phyloP scores from a whole-genome alignment of 2,113 vertebrate genomes.

The Eulacestoma nigropectus region DNA sequence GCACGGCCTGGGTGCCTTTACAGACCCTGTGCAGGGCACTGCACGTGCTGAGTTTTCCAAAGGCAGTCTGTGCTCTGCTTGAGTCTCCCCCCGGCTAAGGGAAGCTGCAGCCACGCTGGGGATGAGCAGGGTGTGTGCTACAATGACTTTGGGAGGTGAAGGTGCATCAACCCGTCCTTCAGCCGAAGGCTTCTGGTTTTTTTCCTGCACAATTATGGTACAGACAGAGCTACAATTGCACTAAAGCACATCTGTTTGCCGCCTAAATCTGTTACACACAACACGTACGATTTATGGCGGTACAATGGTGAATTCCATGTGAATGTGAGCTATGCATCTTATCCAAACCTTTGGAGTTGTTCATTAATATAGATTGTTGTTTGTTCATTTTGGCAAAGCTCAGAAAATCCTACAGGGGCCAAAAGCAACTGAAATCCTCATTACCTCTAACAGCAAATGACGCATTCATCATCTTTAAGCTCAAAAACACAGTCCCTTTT shows the following conservation, averaged over 20 bases:
- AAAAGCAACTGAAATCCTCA: conserved; percentile 41
- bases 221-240: neutral
- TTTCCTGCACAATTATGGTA: neutral
- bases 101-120: neutral
- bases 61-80: neutral
- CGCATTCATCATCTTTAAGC: neutral
- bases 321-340: neutral
- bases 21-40: neutral
- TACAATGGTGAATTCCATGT: neutral
- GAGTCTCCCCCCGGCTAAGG: neutral
- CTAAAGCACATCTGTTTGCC: neutral
- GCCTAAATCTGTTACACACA: neutral
- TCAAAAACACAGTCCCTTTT: neutral
- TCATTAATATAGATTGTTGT: conserved; percentile 18
- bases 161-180: neutral
- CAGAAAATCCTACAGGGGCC: conserved; percentile 3
- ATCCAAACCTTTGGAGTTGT: neutral
- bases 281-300: neutral
- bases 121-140: neutral
- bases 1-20: neutral
- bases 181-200: neutral
- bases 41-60: neutral
- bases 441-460: conserved; percentile 40
- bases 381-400: neutral
- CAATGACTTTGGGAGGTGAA: neutral